Conservation (phyloP, 2,797 vertebrate species). For the Platyrinchus mystaceus region DNA sequence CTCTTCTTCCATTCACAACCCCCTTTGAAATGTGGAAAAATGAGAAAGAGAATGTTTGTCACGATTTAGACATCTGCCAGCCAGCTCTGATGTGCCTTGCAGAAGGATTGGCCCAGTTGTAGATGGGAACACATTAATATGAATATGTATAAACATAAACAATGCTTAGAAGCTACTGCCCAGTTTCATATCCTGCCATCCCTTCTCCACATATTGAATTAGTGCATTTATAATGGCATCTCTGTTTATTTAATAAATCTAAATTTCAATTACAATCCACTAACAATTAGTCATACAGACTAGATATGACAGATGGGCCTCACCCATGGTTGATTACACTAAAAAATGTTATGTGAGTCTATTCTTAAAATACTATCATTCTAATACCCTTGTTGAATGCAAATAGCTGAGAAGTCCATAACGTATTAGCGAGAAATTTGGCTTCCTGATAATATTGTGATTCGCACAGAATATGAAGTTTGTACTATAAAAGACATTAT, state of each 20-base stretch:
- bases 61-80: not conserved
- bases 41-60: not conserved
- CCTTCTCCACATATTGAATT: constrained; percentile 14
- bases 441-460: not conserved
- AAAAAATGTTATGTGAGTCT: constrained; percentile 41
- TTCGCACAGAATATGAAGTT: not conserved
- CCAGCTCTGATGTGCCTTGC: not conserved
- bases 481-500: not conserved
- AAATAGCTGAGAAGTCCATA: constrained; percentile 3
- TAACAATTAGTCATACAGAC: constrained; percentile 52
- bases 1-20: not conserved
- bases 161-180: constrained; percentile 21
- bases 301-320: constrained; percentile 63
- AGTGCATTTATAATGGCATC: constrained; percentile 47
- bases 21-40: not conserved
- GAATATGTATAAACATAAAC: constrained; percentile 37
- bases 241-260: constrained; percentile 60
- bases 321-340: constrained; percentile 38
- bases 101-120: not conserved
- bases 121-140: constrained; percentile 11
- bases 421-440: not conserved
- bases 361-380: constrained; percentile 61
- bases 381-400: constrained; percentile 18
- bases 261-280: constrained; percentile 58
- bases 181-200: constrained; percentile 23